Conservation (phyloP, 2,797 vertebrate species). For the Valencia hispanica region DNA sequence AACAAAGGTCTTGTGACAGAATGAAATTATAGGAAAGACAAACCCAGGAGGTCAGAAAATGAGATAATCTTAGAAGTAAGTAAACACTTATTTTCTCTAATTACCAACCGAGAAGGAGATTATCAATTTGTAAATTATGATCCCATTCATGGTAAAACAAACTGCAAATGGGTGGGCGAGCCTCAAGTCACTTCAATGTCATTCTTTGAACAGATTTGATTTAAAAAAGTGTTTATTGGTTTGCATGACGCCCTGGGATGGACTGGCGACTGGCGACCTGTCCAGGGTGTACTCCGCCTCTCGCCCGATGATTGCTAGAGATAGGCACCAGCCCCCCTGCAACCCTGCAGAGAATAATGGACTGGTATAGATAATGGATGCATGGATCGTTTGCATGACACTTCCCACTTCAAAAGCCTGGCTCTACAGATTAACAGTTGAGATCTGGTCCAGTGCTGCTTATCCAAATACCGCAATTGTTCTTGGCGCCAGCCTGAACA, state of each 20-base stretch:
- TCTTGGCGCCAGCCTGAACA: not conserved
- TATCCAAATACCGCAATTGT: not conserved
- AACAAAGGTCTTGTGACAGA: not conserved
- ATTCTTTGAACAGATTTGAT: not conserved
- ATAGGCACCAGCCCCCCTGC: too few relatives aligned
- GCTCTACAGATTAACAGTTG: not conserved
- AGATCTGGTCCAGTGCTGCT: not conserved
- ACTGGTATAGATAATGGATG: too few relatives aligned
- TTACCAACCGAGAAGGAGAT: slow-evolving; percentile 3
- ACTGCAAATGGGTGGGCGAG: not conserved
- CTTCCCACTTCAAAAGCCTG: not conserved
- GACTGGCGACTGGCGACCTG: too few relatives aligned
- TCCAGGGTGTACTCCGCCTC: too few relatives aligned
- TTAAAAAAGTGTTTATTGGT: not conserved
- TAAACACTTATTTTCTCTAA: not conserved
- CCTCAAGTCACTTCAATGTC: not conserved
- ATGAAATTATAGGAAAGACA: not conserved
- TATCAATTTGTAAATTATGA: not conserved
- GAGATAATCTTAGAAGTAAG: not conserved
- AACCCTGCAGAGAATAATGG: too few relatives aligned
- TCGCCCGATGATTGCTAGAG: too few relatives aligned
- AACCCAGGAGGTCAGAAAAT: slow-evolving; percentile 1
- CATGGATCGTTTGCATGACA: not conserved
- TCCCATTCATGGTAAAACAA: not conserved
- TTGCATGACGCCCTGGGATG: not conserved